phyloP scores from a whole-genome alignment of 1,140 invertebrate species.

The Euwallacea fornicatus region DNA sequence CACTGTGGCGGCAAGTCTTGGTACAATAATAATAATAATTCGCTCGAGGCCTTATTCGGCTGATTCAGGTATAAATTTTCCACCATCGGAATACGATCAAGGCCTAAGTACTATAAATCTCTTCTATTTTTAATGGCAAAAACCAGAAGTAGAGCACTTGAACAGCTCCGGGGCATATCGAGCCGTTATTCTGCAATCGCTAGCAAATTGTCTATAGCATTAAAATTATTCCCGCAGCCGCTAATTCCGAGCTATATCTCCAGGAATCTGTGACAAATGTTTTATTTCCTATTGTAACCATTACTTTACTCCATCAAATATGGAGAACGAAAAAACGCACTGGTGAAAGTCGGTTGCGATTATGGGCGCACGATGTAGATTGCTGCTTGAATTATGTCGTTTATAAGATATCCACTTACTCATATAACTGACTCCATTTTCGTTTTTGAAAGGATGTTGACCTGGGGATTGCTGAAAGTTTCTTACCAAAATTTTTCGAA shows the following conservation, averaged over 20 bases:
- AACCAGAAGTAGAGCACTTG: slow-evolving; percentile 26
- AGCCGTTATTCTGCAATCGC: slow-evolving; percentile 23
- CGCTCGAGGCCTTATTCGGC: neutral
- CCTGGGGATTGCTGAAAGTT: no score
- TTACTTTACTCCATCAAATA: slow-evolving; percentile 13
- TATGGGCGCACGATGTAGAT: neutral
- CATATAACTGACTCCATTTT: no score
- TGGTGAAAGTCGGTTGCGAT: slow-evolving; percentile 11
- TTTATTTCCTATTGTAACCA: slow-evolving; percentile 25
- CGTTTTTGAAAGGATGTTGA: no score
- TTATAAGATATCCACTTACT: no score
- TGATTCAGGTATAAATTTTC: slow-evolving; percentile 9
- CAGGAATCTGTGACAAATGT: slow-evolving; percentile 22
- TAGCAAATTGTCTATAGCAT: slow-evolving; percentile 24
- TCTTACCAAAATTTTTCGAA: no score
- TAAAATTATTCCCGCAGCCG: slow-evolving; percentile 19
- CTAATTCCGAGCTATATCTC: slow-evolving; percentile 14
- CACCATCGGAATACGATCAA: slow-evolving; percentile 14
- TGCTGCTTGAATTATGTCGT: neutral
- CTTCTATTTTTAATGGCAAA: slow-evolving; percentile 19
- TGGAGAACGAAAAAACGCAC: slow-evolving; percentile 9
- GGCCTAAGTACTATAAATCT: slow-evolving; percentile 17
- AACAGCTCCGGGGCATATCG: slow-evolving; percentile 10
- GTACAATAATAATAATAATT: slow-evolving; percentile 17
- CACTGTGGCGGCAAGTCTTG: no score